A percentile compares a stretch with the other conserved stretches of the same genome.
These are phyloP conservation scores for Noctua janthina DNA, from an alignment of 2,888 invertebrate genomes.

Conservation along the genomic window DNA sequence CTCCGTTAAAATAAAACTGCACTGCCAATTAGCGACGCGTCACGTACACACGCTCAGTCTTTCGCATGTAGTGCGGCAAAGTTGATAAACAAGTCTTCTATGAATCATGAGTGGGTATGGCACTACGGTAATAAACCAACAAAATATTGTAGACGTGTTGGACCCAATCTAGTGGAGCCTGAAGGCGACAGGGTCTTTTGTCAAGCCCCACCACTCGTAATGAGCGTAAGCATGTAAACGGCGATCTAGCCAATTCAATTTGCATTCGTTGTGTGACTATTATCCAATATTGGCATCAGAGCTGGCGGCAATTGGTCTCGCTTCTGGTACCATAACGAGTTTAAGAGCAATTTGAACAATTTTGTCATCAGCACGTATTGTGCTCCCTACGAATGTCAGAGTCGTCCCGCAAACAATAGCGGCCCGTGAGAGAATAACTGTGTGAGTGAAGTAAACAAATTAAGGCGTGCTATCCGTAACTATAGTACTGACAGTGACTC, in stretches of 20 bases:
- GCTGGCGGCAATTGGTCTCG: conserved; percentile 80
- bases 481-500: conserved; percentile 32
- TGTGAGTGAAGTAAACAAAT: conserved; percentile 49
- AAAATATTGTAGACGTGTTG: conserved; percentile 35
- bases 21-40: conserved; percentile 17
- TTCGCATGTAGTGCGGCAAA: conserved; percentile 20
- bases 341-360: conserved; percentile 87
- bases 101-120: conserved; percentile 31
- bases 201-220: conserved; percentile 37
- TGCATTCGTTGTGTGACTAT: conserved; percentile 86
- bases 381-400: conserved; percentile 75
- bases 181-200: conserved; percentile 49
- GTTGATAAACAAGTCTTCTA: conserved; percentile 17
- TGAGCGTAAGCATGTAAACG: conserved; percentile 69
- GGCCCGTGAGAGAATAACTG: conserved; percentile 73
- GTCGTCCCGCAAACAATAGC: conserved; percentile 73
- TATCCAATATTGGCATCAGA: conserved; percentile 87
- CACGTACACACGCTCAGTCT: not conserved
- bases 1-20: not conserved
- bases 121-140: conserved; percentile 8
- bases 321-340: conserved; percentile 81
- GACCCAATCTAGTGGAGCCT: conserved; percentile 40
- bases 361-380: conserved; percentile 84
- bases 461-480: conserved; percentile 18
- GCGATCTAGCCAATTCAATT: conserved; percentile 81